A percentile compares a stretch with the other conserved stretches of the same genome.
Evolutionary conservation across 2,797 vertebrate species (phyloP).

Genomic region (Hafferia zeledoni): DNA sequence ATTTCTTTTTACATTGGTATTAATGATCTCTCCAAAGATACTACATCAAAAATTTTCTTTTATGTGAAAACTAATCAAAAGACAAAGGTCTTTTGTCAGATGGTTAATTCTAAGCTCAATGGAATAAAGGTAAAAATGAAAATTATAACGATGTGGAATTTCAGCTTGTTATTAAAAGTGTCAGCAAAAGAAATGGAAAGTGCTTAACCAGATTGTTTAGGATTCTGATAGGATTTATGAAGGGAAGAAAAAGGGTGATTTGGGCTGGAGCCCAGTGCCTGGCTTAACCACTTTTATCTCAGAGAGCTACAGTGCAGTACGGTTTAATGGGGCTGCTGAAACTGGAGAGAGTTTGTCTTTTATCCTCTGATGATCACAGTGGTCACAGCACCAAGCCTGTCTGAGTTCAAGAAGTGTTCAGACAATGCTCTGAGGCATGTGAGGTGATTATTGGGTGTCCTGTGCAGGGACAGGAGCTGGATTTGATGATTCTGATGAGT

Average conservation of each 20-base stretch:
- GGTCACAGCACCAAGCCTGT: fast-evolving
- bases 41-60: background rate
- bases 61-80: background rate
- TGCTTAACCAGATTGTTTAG: background rate
- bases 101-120: background rate
- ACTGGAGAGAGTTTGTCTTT: background rate
- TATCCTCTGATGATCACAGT: background rate
- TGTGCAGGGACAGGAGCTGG: background rate
- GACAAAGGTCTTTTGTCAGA: fast-evolving
- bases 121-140: background rate
- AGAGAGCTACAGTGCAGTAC: fast-evolving
- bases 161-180: background rate
- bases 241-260: background rate
- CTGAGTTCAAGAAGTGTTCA: background rate
- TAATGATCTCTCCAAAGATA: background rate
- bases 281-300: background rate
- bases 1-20: background rate
- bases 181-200: background rate
- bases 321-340: background rate
- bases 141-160: background rate
- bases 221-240: background rate
- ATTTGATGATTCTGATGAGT: background rate
- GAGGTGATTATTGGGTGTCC: too few species aligned
- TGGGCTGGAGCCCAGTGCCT: background rate
- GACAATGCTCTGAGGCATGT: fast-evolving